Base-by-base conservation (phyloP, 2,888 invertebrate genomes). In the Hydrotaea diabolus region DNA sequence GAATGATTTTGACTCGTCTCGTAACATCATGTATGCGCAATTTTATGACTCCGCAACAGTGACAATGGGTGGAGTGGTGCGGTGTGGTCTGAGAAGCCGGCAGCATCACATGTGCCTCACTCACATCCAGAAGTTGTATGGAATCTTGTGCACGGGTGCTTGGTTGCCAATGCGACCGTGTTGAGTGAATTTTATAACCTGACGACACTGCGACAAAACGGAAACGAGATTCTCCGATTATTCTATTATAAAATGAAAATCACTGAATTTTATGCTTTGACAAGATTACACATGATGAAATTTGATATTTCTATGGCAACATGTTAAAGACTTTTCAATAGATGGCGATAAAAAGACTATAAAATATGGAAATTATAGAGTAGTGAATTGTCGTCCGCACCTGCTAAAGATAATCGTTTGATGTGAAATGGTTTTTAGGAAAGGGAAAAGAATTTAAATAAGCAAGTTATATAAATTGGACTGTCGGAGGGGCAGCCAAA, bases 11-110 rank as follows among this genome's bases (percentile, higher is more conserved):
- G 66, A 43, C 66, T 31, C 31, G 23, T 62, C n/a, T 31, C 43
- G 23, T 46, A 46, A 46, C 43, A 46, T 69, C 23, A 69, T 69
- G 31, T 31, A 19, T 69, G 69, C 43, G 39, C 69, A 23, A 69
- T 69, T 69, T 69, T 69, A 69, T 69, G 69, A 69, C 69, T 46
- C 43, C 69, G 23, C 46, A 69, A 23, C 46, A 46, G 46, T 23
- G 69, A 23, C 23, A 21, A n/a, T n/a, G n/a, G n/a, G n/a, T n/a
- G n/a, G n/a, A n/a, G n/a, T n/a, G n/a, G n/a, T 19, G 66, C 46
- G 43, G 9, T 46, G 69, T 46, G 46, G 26, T 62, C 31, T 31
- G 62, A 23, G 15, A 49, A 43, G 59, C 15, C 23, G 26, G 13
- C 26, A 17, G 39, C 69, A 69, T 66, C 46, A 21, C 15, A 69